Base-by-base conservation (phyloP, 2,797 vertebrate species). In the Decapterus maruadsi region DNA sequence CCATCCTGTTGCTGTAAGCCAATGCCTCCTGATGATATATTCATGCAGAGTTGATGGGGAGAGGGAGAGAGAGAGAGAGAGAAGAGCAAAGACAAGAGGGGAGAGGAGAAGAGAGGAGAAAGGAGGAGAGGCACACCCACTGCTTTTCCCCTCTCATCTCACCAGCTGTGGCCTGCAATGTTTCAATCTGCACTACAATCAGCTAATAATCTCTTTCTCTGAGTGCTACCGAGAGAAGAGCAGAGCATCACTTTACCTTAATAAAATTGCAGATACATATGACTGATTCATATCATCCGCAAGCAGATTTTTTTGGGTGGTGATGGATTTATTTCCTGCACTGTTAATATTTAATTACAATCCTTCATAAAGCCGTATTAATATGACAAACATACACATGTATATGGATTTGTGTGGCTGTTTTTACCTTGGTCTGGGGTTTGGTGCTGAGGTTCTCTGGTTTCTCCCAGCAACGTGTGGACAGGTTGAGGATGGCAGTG, bases 381-480 rank as follows among this genome's bases (percentile, higher is more conserved):
- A 45, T 13, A 29, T 8, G 3, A n/a, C 34, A 11, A 8, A 14
- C 4, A 43, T 14, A 55, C 3, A 68, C 4, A 48, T 12, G 16
- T 0, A 10, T 2, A 2, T 2, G 6, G 0, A 22, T 9, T 2
- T 40, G 10, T 9, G 14, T 12, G 4, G 6, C 34, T 55, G 1
- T 38, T 16, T 13, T 61, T 60, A 93, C 90, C 86, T 93, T 92
- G 78, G 95, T 96, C 66, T 95, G 96, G 6, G 95, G 94, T 90
- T 96, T 99, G 58, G 95, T 98, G 94, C 98, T 98, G 83, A 99
- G 98, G 92, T 99, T 99, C 90, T 99, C 98, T 0, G 98, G 98
- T 93, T 96, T 98, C 86, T 99, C 98, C 98, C 98, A 99, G 93
- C 98, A 99, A 84, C 98, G 96, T 0, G 98, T 99, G 70, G 98